Evolutionary conservation across 2,113 vertebrate species (phyloP).

Genomic region (Dasypus novemcinctus): DNA sequence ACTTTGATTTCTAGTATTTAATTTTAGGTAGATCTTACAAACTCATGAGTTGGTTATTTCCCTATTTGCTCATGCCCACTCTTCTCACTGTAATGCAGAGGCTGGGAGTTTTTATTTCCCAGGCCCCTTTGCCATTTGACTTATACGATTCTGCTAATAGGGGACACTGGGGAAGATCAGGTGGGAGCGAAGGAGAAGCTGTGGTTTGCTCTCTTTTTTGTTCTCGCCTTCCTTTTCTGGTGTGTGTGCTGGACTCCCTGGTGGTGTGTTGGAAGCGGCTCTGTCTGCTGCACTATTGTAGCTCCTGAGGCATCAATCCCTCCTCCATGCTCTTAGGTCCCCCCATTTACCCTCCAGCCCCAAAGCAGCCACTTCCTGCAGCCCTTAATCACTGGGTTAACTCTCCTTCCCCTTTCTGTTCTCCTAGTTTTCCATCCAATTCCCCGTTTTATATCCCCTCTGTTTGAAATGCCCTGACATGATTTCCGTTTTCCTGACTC

Average conservation of each 20-base stretch:
- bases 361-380: background rate
- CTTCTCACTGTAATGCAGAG: background rate
- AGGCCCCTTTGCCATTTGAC: background rate
- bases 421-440: constrained; percentile 25
- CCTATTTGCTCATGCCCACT: background rate
- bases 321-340: background rate
- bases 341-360: background rate
- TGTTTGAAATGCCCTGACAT: constrained; percentile 48
- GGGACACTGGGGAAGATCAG: background rate
- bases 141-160: background rate
- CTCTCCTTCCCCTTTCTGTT: constrained; percentile 17
- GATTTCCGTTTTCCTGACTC: constrained; percentile 45
- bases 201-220: background rate
- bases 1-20: background rate
- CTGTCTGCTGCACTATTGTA: background rate
- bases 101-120: background rate
- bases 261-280: background rate
- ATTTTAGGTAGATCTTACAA: constrained; percentile 2
- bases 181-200: background rate
- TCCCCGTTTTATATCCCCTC: constrained; percentile 1
- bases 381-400: background rate
- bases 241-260: background rate
- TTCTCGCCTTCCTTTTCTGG: background rate
- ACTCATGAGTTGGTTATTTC: background rate
- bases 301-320: background rate